Evolutionary conservation across 2,797 vertebrate species (phyloP), one percentile per base, ranked within the genome.

Genomic region (Astyanax mexicanus): DNA sequence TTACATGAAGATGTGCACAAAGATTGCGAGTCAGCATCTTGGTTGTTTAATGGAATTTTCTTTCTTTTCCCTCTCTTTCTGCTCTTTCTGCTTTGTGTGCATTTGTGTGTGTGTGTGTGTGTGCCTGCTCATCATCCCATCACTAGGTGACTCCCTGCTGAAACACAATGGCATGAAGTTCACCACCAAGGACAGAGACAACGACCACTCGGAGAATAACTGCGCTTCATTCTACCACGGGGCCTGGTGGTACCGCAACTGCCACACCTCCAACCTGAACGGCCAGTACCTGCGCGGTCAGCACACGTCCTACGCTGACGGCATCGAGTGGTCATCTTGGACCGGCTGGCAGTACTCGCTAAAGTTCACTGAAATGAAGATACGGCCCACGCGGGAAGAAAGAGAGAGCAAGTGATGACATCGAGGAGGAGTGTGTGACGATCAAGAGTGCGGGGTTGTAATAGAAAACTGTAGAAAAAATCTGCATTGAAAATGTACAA

Each of bases 181-280:
- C 87, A 99, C 98, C 86, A 99, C 97, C 79, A 99, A 98, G 88
- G 98, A 99, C 92, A 88, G 90, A 61, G 98, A 99, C 89, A 94
- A 97, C 2, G 98, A 99, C 92, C 97, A 97, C 88, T 98, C 97
- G 0, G 97, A 98, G 90, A 98, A 98, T 89, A 99, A 99, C 93
- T 99, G 98, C 0, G 98, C 98, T 0, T 92, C 96, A 2, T 99
- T 98, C 91, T 99, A 99, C 93, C 96, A 96, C 0, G 98, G 98
- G 0, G 98, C 98, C 78, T 99, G 98, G 98, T 99, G 98, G 98
- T 99, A 99, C 88, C 96, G 96, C 80, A 99, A 98, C 90, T 99
- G 98, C 91, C 98, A 99, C 93, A 98, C 97, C 1, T 97, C 96
- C 91, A 99, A 99, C 94, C 95, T 99, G 68, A 99, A 99, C 0